phyloP scores from a whole-genome alignment of 2,888 invertebrate genomes.

The Lypha dubia region DNA sequence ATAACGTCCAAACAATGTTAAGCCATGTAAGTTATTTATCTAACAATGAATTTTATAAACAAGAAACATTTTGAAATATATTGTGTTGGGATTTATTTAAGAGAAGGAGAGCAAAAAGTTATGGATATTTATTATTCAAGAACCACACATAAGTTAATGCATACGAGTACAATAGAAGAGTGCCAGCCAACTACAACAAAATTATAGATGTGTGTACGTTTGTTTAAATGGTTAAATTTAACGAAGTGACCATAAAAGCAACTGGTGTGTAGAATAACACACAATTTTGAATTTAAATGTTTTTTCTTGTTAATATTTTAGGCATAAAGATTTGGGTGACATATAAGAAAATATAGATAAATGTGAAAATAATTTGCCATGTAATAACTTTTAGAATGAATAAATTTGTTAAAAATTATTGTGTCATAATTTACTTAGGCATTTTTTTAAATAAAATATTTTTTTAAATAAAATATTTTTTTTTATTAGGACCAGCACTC shows the following conservation, averaged over 20 bases:
- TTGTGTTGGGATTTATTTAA: not conserved
- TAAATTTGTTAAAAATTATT: too few species aligned
- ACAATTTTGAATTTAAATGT: not conserved
- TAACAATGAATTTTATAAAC: not conserved
- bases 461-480: too few species aligned
- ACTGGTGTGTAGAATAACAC: not conserved
- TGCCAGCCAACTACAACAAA: constrained; percentile 15
- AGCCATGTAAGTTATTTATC: not conserved
- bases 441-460: too few species aligned
- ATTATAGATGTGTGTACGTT: not conserved
- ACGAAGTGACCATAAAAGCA: not conserved
- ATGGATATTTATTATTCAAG: not conserved
- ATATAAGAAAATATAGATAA: too few species aligned
- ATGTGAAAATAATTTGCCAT: too few species aligned
- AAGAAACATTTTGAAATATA: not conserved
- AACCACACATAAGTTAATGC: too few species aligned
- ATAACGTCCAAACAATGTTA: not conserved
- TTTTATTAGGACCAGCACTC: too few species aligned
- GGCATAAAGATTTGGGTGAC: not conserved
- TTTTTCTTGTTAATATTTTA: not conserved
- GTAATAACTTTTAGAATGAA: too few species aligned
- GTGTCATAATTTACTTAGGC: too few species aligned
- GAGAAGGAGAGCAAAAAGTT: not conserved
- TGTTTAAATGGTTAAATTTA: not conserved
- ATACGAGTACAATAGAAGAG: not conserved